Evolutionary conservation across 2,113 vertebrate genomes (phyloP), one percentile per base, ranked within the genome.

Genomic region (Guaruba guarouba): DNA sequence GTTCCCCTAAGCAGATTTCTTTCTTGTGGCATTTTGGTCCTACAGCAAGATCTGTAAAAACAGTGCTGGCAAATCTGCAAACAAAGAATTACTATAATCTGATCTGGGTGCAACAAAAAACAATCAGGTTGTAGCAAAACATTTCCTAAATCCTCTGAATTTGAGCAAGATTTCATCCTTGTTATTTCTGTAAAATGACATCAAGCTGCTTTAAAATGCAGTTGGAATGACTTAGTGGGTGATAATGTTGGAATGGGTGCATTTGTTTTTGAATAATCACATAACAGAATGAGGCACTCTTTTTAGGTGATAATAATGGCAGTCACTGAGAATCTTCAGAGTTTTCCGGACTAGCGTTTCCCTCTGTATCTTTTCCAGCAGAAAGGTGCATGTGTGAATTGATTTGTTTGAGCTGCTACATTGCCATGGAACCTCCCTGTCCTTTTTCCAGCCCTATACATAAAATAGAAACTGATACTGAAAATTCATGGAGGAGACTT

Each of bases 51-150:
- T 43, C 61, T 62, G 17, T 90, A 49, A 89, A 93, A 90, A 57
- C 0, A 2, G 24, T 41, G 11, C 62, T 81, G 49, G 66, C 41
- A 93, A 82, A 88, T 81, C 76, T 74, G 51, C 54, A 95, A 92
- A 90, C 5, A 76, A 91, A 87, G 66, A 73, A 85, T 84, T 89
- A 74, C 24, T 80, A 20, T 94, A 93, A 93, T 89, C 46, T 74
- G 85, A 22, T 73, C 37, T 86, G 66, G 44, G 70, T 71, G 51
- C 44, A 70, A 82, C 17, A 73, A 75, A 89, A 92, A 24, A 1
- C 61, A 88, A 48, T 57, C 27, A 79, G 70, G 6, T 63, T 80
- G 29, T 79, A 92, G 82, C 63, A 80, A 85, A 90, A 71, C 12
- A 17, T 75, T 89, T 76, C 24, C 33, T 69, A 84, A 90, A 86